These are phyloP conservation scores for Axinella damicornis DNA, from an alignment of 37 sponge, comb jelly and placozoan genomes.

Conservation along the genomic window DNA sequence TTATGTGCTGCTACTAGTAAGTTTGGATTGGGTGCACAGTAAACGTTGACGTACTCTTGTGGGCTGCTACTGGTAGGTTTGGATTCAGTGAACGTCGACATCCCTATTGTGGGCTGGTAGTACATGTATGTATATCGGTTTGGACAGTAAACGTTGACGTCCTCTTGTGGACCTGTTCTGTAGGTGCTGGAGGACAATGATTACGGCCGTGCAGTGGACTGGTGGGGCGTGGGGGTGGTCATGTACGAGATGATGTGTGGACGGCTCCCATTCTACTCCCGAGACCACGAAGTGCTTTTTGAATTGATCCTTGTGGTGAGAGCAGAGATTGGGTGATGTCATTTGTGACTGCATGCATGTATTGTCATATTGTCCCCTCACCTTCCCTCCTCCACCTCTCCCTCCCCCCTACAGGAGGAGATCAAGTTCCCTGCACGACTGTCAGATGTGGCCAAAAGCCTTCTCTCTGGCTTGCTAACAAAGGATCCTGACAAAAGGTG, in stretches of 20 bases:
- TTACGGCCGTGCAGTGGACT: constrained; percentile 96
- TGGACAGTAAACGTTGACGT: no score
- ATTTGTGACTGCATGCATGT: no score
- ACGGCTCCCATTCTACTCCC: constrained; percentile 94
- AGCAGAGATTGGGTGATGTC: not conserved
- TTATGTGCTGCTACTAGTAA: no score
- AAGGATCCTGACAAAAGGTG: constrained; percentile 90
- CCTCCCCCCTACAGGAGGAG: constrained; percentile 78
- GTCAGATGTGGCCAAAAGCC: constrained; percentile 71
- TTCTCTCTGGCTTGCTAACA: constrained; percentile 86
- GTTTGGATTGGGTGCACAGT: no score
- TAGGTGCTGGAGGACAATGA: constrained; percentile 97
- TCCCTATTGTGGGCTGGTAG: no score
- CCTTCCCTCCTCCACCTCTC: not conserved
- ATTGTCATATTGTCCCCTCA: not conserved
- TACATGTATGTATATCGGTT: no score
- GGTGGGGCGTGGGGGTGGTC: constrained; percentile 99
- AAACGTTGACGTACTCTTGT: no score
- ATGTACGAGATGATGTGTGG: constrained; percentile 99
- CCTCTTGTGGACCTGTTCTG: no score
- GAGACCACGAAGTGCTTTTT: constrained; percentile 94
- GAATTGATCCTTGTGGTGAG: constrained; percentile 83
- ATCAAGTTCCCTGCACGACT: constrained; percentile 93
- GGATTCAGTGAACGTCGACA: no score
- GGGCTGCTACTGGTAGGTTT: no score